Percentiles rank a stretch among this genome's conserved stretches.
These are phyloP conservation scores for Brachyptera risi DNA, from an alignment of 2,888 invertebrate genomes.

Conservation along the genomic window DNA sequence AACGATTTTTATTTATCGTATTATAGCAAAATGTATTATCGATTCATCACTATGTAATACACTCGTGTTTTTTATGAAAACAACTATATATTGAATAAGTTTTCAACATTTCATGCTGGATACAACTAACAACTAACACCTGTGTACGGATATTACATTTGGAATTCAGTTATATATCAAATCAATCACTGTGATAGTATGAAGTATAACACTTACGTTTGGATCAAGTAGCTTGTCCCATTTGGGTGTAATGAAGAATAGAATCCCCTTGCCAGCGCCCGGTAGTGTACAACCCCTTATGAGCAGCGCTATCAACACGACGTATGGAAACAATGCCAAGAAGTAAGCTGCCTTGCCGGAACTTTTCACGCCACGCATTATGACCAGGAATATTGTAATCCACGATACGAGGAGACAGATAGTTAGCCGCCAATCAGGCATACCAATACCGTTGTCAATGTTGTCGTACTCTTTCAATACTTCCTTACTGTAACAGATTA, in stretches of 20 bases:
- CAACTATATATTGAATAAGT: too few relatives aligned
- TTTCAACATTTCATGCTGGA: too few relatives aligned
- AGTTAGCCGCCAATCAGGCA: slow-evolving; percentile 64
- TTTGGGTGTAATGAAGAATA: slow-evolving; percentile 74
- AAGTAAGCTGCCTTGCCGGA: slow-evolving; percentile 83
- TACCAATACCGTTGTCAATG: slow-evolving; percentile 45
- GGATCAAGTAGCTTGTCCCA: slow-evolving; percentile 69
- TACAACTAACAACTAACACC: too few relatives aligned
- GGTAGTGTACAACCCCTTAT: slow-evolving; percentile 53
- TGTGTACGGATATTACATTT: too few relatives aligned
- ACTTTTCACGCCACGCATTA: slow-evolving; percentile 68
- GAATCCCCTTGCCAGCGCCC: slow-evolving; percentile 68
- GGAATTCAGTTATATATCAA: too few relatives aligned
- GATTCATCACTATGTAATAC: too few relatives aligned
- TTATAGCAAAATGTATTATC: too few relatives aligned
- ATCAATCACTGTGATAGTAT: too few relatives aligned
- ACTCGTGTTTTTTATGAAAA: too few relatives aligned
- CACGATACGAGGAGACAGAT: slow-evolving; percentile 63
- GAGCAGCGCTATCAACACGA: slow-evolving; percentile 69
- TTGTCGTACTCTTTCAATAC: slow-evolving; percentile 49
- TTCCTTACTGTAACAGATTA: too few relatives aligned
- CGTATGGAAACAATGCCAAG: slow-evolving; percentile 79
- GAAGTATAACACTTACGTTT: slow-evolving; percentile 55
- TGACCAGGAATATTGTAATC: slow-evolving; percentile 63
- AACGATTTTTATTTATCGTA: too few relatives aligned